Conservation (phyloP, 1,140 invertebrate species). For the Neoseiulus cucumeris region DNA sequence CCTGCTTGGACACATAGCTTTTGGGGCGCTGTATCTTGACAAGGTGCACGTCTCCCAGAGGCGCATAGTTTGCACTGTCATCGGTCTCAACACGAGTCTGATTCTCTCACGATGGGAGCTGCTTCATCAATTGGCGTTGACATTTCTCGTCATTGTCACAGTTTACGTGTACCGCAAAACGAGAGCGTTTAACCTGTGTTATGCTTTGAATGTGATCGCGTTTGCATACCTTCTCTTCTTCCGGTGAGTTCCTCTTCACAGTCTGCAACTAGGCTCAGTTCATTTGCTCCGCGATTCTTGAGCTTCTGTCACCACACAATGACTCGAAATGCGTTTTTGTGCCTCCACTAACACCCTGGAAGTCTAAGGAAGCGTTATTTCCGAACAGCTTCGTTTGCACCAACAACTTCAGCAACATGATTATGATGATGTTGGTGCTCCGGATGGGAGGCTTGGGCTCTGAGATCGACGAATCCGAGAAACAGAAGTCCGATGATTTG, state of each 20-base stretch:
- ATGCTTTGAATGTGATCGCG: background rate
- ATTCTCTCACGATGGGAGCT: background rate
- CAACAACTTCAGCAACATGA: constrained; percentile 6
- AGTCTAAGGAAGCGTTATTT: no score
- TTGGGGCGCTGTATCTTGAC: background rate
- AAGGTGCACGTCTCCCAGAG: background rate
- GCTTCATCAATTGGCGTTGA: background rate
- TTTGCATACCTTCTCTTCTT: background rate
- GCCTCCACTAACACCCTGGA: no score
- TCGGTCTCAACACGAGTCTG: background rate
- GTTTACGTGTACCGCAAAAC: background rate
- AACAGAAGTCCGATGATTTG: background rate
- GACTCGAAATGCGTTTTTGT: no score
- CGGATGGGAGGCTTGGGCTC: background rate
- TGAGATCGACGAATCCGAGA: background rate
- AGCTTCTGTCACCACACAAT: no score
- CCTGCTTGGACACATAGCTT: background rate
- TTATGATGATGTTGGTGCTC: constrained; percentile 4
- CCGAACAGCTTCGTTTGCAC: background rate
- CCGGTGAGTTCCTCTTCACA: background rate
- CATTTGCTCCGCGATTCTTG: no score
- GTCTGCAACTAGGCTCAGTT: no score
- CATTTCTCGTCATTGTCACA: background rate
- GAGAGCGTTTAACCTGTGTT: background rate
- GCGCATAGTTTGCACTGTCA: background rate